Percentiles rank a stretch among this genome's conserved stretches.
Evolutionary conservation across 2,888 invertebrate species (phyloP).

Genomic region (Iphiclides podalirius): DNA sequence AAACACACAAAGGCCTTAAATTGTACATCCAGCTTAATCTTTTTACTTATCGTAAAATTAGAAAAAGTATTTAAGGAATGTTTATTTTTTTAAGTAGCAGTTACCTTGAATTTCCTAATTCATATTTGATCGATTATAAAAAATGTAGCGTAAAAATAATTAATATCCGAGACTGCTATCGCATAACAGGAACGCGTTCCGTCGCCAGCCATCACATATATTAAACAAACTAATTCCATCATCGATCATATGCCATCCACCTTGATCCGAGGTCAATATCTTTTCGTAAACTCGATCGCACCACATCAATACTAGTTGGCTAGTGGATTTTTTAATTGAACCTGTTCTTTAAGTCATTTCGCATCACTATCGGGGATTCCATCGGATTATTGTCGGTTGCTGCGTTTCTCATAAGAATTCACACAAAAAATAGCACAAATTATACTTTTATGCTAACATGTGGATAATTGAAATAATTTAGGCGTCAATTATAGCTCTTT

Average conservation of each 20-base stretch:
- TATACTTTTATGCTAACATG: conserved; percentile 31
- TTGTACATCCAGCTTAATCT: no score
- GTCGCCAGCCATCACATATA: conserved; percentile 52
- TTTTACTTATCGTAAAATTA: no score
- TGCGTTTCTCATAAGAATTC: conserved; percentile 31
- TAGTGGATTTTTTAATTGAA: conserved; percentile 59
- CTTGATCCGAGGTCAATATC: conserved; percentile 69
- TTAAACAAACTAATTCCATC: conserved; percentile 56
- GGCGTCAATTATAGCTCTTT: conserved; percentile 11
- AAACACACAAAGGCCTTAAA: no score
- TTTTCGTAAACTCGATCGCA: conserved; percentile 59
- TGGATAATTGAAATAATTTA: conserved; percentile 19
- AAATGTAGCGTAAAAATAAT: conserved; percentile 1
- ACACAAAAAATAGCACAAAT: conserved; percentile 24
- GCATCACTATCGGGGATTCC: conserved; percentile 31
- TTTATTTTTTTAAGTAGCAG: no score
- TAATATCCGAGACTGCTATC: conserved; percentile 3
- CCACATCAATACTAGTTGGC: conserved; percentile 41
- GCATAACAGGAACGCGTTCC: conserved; percentile 2
- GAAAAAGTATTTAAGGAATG: no score
- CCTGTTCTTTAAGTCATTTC: conserved; percentile 50
- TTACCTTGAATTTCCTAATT: background rate
- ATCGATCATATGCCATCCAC: conserved; percentile 72
- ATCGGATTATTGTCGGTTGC: conserved; percentile 32
- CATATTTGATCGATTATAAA: conserved; percentile 15